These are phyloP conservation scores for Falco naumanni DNA, from an alignment of 2,797 vertebrate species.

Conservation along the genomic window DNA sequence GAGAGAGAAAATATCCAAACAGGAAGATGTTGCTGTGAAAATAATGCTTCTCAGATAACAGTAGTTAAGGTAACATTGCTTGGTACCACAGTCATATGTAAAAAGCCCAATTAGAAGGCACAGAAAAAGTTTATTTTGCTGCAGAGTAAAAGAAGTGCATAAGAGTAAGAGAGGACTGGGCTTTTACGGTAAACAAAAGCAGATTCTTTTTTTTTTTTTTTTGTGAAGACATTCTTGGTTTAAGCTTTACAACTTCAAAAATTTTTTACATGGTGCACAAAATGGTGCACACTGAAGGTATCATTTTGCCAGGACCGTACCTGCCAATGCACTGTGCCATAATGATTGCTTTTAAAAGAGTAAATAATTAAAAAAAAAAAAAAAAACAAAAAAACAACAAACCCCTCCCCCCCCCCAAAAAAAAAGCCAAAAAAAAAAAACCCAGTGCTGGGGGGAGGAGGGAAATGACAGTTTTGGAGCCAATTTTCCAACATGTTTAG, in stretches of 20 bases:
- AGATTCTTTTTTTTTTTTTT: constrained; percentile 48
- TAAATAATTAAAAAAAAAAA: background rate
- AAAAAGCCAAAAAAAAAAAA: background rate
- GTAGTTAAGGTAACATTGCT: background rate
- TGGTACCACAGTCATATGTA: background rate
- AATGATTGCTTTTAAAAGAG: constrained; percentile 34
- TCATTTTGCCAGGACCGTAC: background rate
- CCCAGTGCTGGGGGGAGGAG: rapidly evolving
- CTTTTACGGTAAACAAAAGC: constrained; percentile 16
- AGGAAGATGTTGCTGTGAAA: constrained; percentile 2
- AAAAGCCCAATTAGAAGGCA: constrained; percentile 7
- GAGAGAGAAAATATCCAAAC: background rate
- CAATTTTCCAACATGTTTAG: background rate
- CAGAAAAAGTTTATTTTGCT: background rate
- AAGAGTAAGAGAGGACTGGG: background rate
- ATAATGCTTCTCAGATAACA: background rate
- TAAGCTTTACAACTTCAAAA: constrained; percentile 46
- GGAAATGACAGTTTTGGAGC: background rate
- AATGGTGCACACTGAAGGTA: background rate
- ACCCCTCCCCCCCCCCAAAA: too few species aligned
- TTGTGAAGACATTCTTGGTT: constrained; percentile 9
- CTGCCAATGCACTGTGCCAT: background rate
- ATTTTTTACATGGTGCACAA: background rate
- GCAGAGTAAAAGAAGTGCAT: background rate
- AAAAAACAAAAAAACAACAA: too few species aligned